Conservation (phyloP, 2,113 vertebrate species). For the Tupaia tana region DNA sequence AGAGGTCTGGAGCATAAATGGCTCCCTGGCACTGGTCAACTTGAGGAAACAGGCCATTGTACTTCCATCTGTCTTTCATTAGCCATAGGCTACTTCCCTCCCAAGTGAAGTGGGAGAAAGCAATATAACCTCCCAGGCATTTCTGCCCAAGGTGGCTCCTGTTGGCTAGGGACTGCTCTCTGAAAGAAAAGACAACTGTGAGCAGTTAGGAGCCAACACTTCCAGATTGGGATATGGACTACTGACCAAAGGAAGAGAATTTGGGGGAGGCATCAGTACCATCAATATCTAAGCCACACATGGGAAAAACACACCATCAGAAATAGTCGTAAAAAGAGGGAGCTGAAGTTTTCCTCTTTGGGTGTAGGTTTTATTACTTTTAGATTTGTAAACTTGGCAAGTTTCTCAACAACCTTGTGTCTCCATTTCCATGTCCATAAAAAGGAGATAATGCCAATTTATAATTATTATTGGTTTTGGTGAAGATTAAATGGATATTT, state of each 20-base stretch:
- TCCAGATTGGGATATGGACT: not conserved
- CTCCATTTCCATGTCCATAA: not conserved
- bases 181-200: not conserved
- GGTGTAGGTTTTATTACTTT: not conserved
- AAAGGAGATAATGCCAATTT: not conserved
- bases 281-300: not conserved
- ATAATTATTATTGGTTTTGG: not conserved
- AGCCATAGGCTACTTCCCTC: not conserved
- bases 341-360: not conserved
- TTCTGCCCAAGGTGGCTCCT: not conserved
- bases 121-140: not conserved
- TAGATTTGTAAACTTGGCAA: not conserved
- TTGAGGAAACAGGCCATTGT: not conserved
- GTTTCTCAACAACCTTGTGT: not conserved
- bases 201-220: not conserved
- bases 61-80: not conserved
- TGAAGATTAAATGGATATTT: not conserved
- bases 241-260: not conserved
- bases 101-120: not conserved
- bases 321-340: not conserved
- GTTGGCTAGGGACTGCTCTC: not conserved
- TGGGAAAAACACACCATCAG: not conserved
- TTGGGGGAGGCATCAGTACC: not conserved
- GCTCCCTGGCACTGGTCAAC: not conserved
- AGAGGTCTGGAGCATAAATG: not conserved